Conservation (phyloP, 2,888 invertebrate species). For the Aspidiotus rigidus region DNA sequence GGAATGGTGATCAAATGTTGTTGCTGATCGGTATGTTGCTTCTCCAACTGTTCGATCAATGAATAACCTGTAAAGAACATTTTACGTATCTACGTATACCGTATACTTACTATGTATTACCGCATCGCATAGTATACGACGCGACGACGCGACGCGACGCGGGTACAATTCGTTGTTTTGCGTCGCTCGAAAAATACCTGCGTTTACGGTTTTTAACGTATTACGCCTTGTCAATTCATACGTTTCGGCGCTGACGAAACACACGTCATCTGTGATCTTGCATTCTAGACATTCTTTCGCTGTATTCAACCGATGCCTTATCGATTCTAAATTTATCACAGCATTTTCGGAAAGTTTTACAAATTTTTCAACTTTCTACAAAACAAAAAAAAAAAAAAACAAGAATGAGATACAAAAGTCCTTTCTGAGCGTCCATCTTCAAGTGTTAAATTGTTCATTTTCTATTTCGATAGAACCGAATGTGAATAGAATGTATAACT, state of each 20-base stretch:
- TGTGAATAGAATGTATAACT: background rate
- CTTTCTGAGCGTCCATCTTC: too few relatives aligned
- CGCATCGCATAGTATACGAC: too few relatives aligned
- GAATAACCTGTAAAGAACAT: conserved; percentile 1
- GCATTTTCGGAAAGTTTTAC: conserved; percentile 52
- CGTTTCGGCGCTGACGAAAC: conserved; percentile 46
- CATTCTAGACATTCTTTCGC: conserved; percentile 45
- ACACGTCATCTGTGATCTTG: conserved; percentile 50
- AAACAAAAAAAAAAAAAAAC: conserved; percentile 29
- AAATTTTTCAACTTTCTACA: conserved; percentile 60
- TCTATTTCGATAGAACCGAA: background rate
- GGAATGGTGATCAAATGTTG: conserved; percentile 36
- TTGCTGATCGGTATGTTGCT: conserved; percentile 27
- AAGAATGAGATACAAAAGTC: too few relatives aligned
- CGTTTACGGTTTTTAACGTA: conserved; percentile 17
- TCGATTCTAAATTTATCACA: conserved; percentile 53
- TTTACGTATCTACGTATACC: too few relatives aligned
- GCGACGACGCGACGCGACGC: too few relatives aligned
- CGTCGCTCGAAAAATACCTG: background rate
- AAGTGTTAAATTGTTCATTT: background rate
- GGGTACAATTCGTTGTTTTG: background rate
- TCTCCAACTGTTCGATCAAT: conserved; percentile 24
- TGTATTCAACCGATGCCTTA: conserved; percentile 49
- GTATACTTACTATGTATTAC: too few relatives aligned
- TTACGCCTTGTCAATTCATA: conserved; percentile 40